Evolutionary conservation across 2,113 vertebrate species (phyloP), one percentile per base, ranked within the genome.

Genomic region (Anguilla japonica): DNA sequence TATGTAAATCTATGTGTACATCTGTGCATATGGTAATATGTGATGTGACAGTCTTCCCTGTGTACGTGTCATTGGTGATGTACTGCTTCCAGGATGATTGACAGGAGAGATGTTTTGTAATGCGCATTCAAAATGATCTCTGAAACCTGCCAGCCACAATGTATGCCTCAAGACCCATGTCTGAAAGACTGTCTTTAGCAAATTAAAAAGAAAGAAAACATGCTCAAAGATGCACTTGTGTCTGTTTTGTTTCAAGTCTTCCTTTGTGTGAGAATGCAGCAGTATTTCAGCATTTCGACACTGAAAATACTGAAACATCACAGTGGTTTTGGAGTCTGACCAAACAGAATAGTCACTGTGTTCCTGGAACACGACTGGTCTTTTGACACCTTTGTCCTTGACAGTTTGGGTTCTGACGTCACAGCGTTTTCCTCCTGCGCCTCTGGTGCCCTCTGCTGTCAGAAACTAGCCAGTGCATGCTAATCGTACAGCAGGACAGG

Each of bases 31-130:
- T 16, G 43, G 41, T 82, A 82, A 26, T 84, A 14, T 79, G 46
- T 40, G 60, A 43, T 43, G 56, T 81, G 79, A 63, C 79, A 60
- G 56, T 86, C 79, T 81, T 82, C 26, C 11, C 3, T 82, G 39
- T 81, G 18, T 53, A 81, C 41, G 5, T 43, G 79, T 39, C 57
- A 80, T 81, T 53, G 57, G 13, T 82, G 63, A 41, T 63, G 46
- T 81, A n/a, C 11, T 13, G 20, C 56, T 41, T 82, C 22, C 60
- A 26, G 41, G 18, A 50, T 81, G 40, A 81, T 57, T 57, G 43
- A 40, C 46, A 60, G 46, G n/a, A 34, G 63, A 57, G 78, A 50
- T 60, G 50, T 80, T 85, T 85, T 85, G 46, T 85, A 85, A 56
- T 57, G 46, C 29, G 20, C 75, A 60, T 57, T 81, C 67, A 84